A percentile compares a stretch with the other conserved stretches of the same genome.
phyloP scores from a whole-genome alignment of 2,888 invertebrate genomes.

The Cynaeus angustus region DNA sequence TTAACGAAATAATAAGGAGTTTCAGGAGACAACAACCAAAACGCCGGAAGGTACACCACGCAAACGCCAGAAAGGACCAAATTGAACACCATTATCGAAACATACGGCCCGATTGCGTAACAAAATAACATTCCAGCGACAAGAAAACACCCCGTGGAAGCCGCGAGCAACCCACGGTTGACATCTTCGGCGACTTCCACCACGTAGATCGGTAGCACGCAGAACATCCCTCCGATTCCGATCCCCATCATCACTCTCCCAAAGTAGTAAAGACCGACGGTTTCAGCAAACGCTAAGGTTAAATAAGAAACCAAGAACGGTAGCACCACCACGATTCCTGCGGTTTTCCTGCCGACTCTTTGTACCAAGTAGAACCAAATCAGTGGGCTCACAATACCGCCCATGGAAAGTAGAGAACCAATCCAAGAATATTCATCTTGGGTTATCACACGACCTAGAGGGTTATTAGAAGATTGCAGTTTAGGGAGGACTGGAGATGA shows the following conservation, averaged over 20 bases:
- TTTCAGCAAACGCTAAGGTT: slow-evolving; percentile 75
- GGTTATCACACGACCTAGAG: slow-evolving; percentile 35
- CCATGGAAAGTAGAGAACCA: slow-evolving; percentile 72
- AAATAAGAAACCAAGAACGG: slow-evolving; percentile 83
- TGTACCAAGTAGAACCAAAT: slow-evolving; percentile 79
- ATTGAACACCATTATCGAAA: slow-evolving; percentile 32
- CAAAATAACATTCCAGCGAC: slow-evolving; percentile 25
- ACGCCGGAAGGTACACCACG: slow-evolving; percentile 16
- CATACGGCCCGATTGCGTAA: slow-evolving; percentile 24
- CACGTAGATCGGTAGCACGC: slow-evolving; percentile 88
- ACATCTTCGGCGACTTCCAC: slow-evolving; percentile 89
- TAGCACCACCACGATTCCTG: slow-evolving; percentile 77
- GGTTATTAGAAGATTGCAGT: slow-evolving; percentile 20
- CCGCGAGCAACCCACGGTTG: slow-evolving; percentile 86
- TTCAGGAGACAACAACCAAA: slow-evolving; percentile 31
- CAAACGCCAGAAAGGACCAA: slow-evolving; percentile 8
- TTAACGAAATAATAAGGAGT: slow-evolving; percentile 26
- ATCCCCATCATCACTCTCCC: slow-evolving; percentile 78
- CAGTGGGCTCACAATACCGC: slow-evolving; percentile 78
- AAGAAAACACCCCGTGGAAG: slow-evolving; percentile 72
- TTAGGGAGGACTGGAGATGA: slow-evolving; percentile 35
- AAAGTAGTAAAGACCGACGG: slow-evolving; percentile 73
- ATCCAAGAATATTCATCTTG: slow-evolving; percentile 73
- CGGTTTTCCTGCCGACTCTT: slow-evolving; percentile 80
- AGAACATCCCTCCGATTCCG: slow-evolving; percentile 81